Evolutionary conservation across 2,888 invertebrate species (phyloP), one percentile per base, ranked within the genome.

Genomic region (Stenotaenia linearis): DNA sequence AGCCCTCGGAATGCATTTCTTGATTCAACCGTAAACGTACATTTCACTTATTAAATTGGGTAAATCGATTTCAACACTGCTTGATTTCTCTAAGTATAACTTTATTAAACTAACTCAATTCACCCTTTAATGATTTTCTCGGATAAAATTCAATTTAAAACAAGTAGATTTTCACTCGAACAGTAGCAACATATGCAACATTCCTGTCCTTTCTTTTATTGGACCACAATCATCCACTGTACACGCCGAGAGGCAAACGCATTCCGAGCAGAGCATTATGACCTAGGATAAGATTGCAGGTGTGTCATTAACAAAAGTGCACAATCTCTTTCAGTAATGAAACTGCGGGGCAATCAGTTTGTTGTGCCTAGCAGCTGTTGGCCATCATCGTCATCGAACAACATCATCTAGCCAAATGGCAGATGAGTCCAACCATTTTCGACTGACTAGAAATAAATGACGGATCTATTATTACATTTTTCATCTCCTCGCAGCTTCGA

Each of bases 271-370:
- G 7, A 61, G 61, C 61, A 61, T 61, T 61, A 61, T 61, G 61
- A 61, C 61, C 61, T 25, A 61, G 61, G 61, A 61, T 61, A 61
- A 61, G 61, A 61, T 61, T 61, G 61, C 61, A 61, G 61, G 61
- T 61, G 61, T 61, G 61, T 61, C 61, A 61, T 61, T 61, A 61
- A 61, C 61, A 61, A 61, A 61, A 61, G 61, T 61, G 61, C 61
- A 61, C 23, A 61, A 61, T 61, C 61, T 61, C 61, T 61, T 61
- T 23, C 61, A 61, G 61, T 61, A 61, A 61, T 61, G 61, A 61
- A 61, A 61, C 61, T 61, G 61, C 61, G 25, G 25, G 61, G 61
- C 61, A 61, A 61, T 61, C 61, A 61, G 61, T 61, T 61, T 61
- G 61, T 61, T 61, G 23, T 61, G 61, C 28, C 61, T 61, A 25